Evolutionary conservation across 2,113 vertebrate genomes (phyloP).

Genomic region (Myodes glareolus): DNA sequence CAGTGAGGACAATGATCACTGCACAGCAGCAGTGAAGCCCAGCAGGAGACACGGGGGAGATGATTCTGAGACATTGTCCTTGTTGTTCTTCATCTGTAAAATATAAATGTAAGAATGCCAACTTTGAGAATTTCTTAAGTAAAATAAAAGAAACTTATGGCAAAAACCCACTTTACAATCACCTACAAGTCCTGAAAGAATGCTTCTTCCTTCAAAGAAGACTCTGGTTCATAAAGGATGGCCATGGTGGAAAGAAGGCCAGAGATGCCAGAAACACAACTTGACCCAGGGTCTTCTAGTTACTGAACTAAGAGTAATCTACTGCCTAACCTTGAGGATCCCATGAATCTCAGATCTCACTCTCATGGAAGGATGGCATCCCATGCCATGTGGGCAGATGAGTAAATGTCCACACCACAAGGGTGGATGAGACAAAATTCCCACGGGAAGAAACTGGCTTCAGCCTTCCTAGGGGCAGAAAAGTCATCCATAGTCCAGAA

Average conservation of each 20-base stretch:
- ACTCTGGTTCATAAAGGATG: not conserved
- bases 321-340: no score
- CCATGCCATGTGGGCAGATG: no score
- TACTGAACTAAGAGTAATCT: not conserved
- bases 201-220: not conserved
- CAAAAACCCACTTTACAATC: not conserved
- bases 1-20: rapidly evolving
- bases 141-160: not conserved
- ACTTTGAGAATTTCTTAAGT: not conserved
- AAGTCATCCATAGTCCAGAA: no score
- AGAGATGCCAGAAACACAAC: not conserved
- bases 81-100: not conserved
- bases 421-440: no score
- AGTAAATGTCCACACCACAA: no score
- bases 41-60: rapidly evolving
- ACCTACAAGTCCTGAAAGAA: not conserved
- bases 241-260: not conserved
- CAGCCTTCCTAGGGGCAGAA: no score
- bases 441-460: no score
- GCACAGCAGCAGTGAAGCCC: rapidly evolving
- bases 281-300: not conserved
- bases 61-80: not conserved
- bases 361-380: no score
- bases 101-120: not conserved
- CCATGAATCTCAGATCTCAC: no score